Percentiles rank a stretch among this genome's conserved stretches.
Evolutionary conservation across 2,113 vertebrate species (phyloP).

Genomic region (Actinemys pallida): DNA sequence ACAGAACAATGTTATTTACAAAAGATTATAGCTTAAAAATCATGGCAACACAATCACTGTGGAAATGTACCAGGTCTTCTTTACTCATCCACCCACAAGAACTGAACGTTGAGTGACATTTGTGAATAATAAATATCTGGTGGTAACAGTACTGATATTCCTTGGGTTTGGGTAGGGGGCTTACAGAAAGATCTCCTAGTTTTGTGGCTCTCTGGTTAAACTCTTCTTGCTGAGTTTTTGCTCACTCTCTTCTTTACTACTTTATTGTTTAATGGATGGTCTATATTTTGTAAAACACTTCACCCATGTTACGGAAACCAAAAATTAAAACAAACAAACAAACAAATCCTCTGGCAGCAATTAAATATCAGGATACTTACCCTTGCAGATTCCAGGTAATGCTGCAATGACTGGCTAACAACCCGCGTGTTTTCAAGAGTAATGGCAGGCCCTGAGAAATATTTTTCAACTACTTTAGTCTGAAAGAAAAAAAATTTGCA

Average conservation of each 20-base stretch:
- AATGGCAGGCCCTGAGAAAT: conserved; percentile 98
- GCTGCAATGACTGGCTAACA: conserved; percentile 96
- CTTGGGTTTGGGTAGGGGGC: not conserved
- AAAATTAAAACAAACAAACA: accelerated
- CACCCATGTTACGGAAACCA: not conserved
- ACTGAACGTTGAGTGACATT: not conserved
- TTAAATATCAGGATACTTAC: conserved; percentile 75
- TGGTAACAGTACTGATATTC: not conserved
- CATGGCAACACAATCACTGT: not conserved
- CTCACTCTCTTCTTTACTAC: not conserved
- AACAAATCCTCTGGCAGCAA: not conserved
- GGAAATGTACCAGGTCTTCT: not conserved
- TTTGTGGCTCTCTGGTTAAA: not conserved
- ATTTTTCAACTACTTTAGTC: conserved; percentile 97
- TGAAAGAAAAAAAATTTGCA: conserved; percentile 64
- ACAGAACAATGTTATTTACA: not conserved
- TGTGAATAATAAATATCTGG: not conserved
- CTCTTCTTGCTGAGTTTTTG: not conserved
- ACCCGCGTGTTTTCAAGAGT: conserved; percentile 97
- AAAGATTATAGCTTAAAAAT: not conserved
- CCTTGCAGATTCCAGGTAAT: conserved; percentile 95
- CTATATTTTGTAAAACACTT: not conserved
- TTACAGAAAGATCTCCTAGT: not conserved
- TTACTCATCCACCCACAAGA: not conserved
- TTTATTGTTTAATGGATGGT: not conserved